Base-by-base conservation (phyloP, 2,888 invertebrate species). In the Cataglyphis albicans region DNA sequence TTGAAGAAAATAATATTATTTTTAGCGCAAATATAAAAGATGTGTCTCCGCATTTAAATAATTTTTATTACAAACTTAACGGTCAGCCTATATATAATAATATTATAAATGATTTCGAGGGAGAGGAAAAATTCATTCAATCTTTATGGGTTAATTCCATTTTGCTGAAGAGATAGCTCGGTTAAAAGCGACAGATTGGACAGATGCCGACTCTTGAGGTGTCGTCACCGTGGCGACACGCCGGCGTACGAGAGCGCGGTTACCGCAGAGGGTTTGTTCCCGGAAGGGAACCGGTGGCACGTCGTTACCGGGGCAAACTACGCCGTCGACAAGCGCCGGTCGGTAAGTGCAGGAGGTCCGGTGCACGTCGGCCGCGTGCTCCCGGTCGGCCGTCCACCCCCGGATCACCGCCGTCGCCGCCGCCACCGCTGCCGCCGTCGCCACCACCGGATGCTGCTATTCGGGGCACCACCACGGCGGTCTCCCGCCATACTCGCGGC, bases 261-360 rank as follows among this genome's bases (percentile, higher is more conserved):
- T 87, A 89, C 89, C 89, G 88, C 89, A 89, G 88, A 86, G 86
- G 87, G 89, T 88, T 90, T 90, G 89, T 88, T 72, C 85, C 90
- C 91, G 91, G 90, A 90, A 92, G 89, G 87, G 89, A 85, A 88
- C 89, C 89, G 89, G 89, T 89, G 89, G 89, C 88, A 89, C 90
- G 90, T 91, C 89, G 90, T 91, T 92, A 91, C 90, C 91, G 90
- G 91, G 88, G 91, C 91, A 90, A 91, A 91, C 91, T 87, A 85
- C 90, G 89, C 87, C 89, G 85, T 90, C 89, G 91, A 91, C 90
- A 78, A 78, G 78, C 78, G 91, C 91, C 91, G 91, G 91, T 92
- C 92, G 89, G 91, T 90, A 91, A 89, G 91, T 87, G 89, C 89
- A 84, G 87, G 89, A 89, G 84, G 87, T 87, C 84, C 89, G 86